Percentiles rank a stretch among this genome's conserved stretches.
These are phyloP conservation scores for Cacatua alba DNA, from an alignment of 2,113 vertebrate genomes.

Conservation along the genomic window DNA sequence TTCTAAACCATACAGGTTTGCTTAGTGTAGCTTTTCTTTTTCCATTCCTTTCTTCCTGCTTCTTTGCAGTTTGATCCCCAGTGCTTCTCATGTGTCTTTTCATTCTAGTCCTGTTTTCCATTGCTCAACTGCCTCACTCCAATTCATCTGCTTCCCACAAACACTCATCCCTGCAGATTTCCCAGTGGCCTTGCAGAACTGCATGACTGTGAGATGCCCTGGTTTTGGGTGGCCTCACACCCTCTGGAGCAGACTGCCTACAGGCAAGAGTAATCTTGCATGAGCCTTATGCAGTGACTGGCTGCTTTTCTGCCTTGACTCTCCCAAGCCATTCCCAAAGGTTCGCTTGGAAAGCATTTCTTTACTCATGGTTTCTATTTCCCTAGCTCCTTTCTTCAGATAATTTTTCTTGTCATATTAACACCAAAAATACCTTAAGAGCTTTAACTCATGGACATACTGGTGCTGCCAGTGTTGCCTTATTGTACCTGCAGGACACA, in stretches of 20 bases:
- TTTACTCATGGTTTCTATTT: neutral
- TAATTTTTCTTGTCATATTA: neutral
- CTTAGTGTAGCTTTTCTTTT: neutral
- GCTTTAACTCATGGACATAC: neutral
- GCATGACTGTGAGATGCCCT: neutral
- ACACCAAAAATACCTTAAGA: neutral
- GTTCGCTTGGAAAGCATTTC: neutral
- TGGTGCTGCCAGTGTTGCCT: neutral
- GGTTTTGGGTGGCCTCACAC: neutral
- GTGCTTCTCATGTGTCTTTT: neutral
- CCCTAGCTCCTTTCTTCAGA: neutral
- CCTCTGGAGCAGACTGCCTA: neutral
- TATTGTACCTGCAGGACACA: neutral
- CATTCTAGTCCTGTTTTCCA: neutral
- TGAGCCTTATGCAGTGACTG: neutral
- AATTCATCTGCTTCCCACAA: neutral
- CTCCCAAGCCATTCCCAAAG: neutral
- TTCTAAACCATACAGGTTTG: neutral
- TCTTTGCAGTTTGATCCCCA: neutral
- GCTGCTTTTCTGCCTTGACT: neutral
- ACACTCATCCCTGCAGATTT: neutral
- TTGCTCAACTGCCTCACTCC: neutral
- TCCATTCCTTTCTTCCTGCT: neutral
- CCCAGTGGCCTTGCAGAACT: neutral
- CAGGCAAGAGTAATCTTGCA: neutral